Evolutionary conservation across 2,888 invertebrate genomes (phyloP).

Genomic region (Drosophila putrida): DNA sequence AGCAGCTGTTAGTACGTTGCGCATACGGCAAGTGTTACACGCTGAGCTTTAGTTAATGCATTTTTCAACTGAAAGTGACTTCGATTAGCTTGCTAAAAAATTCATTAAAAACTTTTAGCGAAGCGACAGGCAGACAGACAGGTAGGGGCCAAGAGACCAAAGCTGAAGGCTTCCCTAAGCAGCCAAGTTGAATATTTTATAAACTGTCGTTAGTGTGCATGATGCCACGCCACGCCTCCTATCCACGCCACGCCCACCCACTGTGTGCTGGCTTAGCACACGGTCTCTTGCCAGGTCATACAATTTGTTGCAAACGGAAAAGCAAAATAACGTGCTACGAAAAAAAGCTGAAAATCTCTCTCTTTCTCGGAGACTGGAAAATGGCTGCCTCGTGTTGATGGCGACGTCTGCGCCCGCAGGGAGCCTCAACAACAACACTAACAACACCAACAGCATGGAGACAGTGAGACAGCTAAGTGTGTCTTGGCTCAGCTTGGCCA

Average conservation of each 20-base stretch:
- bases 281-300: slow-evolving; percentile 54
- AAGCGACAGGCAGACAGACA: slow-evolving; percentile 32
- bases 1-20: slow-evolving; percentile 33
- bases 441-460: background rate
- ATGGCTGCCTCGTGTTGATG: slow-evolving; percentile 71
- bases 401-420: slow-evolving; percentile 75
- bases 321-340: slow-evolving; percentile 51
- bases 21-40: slow-evolving; percentile 51
- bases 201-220: slow-evolving; percentile 73
- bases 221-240: slow-evolving; percentile 23
- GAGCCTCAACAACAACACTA: slow-evolving; percentile 26
- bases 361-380: slow-evolving; percentile 57
- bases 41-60: slow-evolving; percentile 62
- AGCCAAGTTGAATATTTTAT: slow-evolving; percentile 74
- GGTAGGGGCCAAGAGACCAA: slow-evolving; percentile 1
- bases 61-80: slow-evolving; percentile 72
- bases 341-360: slow-evolving; percentile 30
- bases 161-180: slow-evolving; percentile 37
- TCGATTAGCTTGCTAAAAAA: slow-evolving; percentile 78
- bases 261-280: slow-evolving; percentile 15
- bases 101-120: slow-evolving; percentile 78
- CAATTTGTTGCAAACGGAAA: slow-evolving; percentile 69
- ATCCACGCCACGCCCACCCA: background rate
- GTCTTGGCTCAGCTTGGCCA: slow-evolving; percentile 39
- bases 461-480: slow-evolving; percentile 47